These are phyloP conservation scores for Atopsyche davidsoni DNA, from an alignment of 1,140 invertebrate genomes.

Conservation along the genomic window DNA sequence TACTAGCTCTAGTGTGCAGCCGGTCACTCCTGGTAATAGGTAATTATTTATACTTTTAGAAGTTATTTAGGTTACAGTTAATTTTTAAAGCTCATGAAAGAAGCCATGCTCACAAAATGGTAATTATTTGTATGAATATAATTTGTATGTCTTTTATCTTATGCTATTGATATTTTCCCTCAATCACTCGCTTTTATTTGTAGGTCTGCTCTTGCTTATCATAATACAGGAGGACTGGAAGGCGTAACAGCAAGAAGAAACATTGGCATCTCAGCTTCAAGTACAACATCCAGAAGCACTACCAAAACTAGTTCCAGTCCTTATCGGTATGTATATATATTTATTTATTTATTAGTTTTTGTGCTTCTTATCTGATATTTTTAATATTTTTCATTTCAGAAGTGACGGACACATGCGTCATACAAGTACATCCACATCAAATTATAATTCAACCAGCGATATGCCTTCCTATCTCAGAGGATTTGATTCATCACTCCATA, in stretches of 20 bases:
- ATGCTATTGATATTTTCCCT: constrained; percentile 14
- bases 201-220: constrained; percentile 79
- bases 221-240: constrained; percentile 52
- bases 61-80: constrained; percentile 2
- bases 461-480: constrained; percentile 61
- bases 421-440: constrained; percentile 76
- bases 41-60: no score
- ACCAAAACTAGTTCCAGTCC: constrained; percentile 91
- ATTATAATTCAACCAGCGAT: constrained; percentile 73
- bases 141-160: constrained; percentile 7
- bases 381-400: constrained; percentile 36
- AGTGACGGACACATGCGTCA: constrained; percentile 75
- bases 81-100: not conserved
- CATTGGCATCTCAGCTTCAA: constrained; percentile 91
- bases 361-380: no score
- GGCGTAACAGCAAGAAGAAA: constrained; percentile 60
- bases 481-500: constrained; percentile 50
- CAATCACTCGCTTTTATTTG: constrained; percentile 31
- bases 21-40: constrained; percentile 58
- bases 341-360: constrained; percentile 3
- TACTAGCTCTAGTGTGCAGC: constrained; percentile 66
- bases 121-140: constrained; percentile 4
- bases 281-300: constrained; percentile 88
- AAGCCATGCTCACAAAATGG: no score
- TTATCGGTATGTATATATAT: constrained; percentile 54